phyloP scores from a whole-genome alignment of 2,113 vertebrate genomes.

The Coregonus clupeaformis region DNA sequence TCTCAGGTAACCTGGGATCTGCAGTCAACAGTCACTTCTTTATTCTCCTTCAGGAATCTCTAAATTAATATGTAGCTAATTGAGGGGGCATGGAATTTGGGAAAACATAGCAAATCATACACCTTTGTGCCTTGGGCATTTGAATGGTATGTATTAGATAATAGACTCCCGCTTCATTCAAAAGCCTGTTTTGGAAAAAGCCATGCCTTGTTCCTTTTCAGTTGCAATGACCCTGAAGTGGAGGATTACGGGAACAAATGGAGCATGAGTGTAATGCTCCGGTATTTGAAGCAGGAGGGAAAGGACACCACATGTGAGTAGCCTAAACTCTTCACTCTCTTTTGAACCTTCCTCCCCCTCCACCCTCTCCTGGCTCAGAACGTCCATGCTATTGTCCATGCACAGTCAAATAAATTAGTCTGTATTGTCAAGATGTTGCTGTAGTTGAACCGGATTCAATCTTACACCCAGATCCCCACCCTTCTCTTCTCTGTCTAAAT shows the following conservation, averaged over 20 bases:
- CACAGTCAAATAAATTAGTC: neutral
- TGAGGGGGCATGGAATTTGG: neutral
- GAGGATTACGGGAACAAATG: constrained; percentile 99
- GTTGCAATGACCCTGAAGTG: constrained; percentile 96
- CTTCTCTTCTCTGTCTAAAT: neutral
- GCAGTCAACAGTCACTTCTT: neutral
- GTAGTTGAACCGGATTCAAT: neutral
- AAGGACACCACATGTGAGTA: constrained; percentile 92
- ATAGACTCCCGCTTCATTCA: constrained; percentile 25
- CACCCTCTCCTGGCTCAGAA: neutral
- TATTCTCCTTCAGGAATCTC: neutral
- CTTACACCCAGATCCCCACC: neutral
- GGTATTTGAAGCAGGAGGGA: constrained; percentile 95
- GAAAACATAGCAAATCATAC: neutral
- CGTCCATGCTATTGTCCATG: neutral
- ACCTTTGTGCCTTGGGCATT: neutral
- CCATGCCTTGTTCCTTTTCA: constrained; percentile 66
- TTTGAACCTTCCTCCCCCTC: neutral
- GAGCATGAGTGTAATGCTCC: constrained; percentile 98
- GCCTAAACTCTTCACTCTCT: neutral
- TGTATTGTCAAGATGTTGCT: neutral
- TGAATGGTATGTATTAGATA: constrained; percentile 16
- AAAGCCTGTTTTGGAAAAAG: constrained; percentile 27
- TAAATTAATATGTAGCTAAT: neutral
- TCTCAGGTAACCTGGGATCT: constrained; percentile 82